phyloP scores from a whole-genome alignment of 2,113 vertebrate genomes.

The Gadus chalcogrammus region DNA sequence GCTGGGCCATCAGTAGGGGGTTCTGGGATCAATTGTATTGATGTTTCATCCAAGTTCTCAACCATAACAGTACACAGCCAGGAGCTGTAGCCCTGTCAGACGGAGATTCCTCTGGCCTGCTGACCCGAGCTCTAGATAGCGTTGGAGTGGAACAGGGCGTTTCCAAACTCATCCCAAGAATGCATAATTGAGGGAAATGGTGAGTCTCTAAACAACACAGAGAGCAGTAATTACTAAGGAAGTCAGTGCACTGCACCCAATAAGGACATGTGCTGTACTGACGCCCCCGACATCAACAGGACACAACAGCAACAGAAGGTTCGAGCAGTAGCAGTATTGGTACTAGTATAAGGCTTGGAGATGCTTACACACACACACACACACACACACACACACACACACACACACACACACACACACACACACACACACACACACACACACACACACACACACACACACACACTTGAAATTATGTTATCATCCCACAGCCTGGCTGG shows the following conservation, averaged over 20 bases:
- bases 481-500: too few species aligned
- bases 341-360: not conserved
- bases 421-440: not conserved
- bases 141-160: slow-evolving; percentile 43
- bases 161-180: slow-evolving; percentile 49
- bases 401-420: too few species aligned
- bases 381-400: not conserved
- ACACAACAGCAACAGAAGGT: slow-evolving; percentile 21
- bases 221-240: slow-evolving; percentile 68
- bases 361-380: slow-evolving; percentile 4
- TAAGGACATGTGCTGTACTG: slow-evolving; percentile 45
- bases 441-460: not conserved
- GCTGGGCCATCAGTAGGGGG: too few species aligned
- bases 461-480: too few species aligned
- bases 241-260: slow-evolving; percentile 47
- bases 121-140: slow-evolving; percentile 26
- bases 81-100: too few species aligned
- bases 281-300: slow-evolving; percentile 27
- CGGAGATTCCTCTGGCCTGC: too few species aligned
- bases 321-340: slow-evolving; percentile 22
- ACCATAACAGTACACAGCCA: too few species aligned
- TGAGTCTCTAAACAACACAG: slow-evolving; percentile 61
- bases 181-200: slow-evolving; percentile 52
- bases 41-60: too few species aligned
- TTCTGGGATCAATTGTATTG: too few species aligned